Base-by-base conservation (phyloP, 2,113 vertebrate genomes). In the Nycticorax nycticorax region DNA sequence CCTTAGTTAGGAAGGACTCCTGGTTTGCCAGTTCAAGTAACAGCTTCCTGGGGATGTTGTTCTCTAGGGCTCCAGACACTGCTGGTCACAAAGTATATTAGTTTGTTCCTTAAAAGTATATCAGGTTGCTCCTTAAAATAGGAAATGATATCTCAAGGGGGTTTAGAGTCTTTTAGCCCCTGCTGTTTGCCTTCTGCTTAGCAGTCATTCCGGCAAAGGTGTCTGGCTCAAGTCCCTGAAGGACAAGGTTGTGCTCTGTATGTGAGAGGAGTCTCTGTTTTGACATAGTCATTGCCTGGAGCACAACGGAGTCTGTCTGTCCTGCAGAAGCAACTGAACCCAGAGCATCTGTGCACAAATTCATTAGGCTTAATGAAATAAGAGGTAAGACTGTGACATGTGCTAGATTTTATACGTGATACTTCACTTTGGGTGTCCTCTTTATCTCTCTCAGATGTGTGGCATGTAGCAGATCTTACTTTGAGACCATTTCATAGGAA, bases 341-440 rank as follows among this genome's bases (percentile, higher is more conserved):
- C 68, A 53, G 33, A 68, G 52, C 48, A 35, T 78, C 85, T 77
- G 4, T 72, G 48, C 69, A 41, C 4, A 0, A 77, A 41, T 69
- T 92, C 56, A 12, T 92, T 72, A 52, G 56, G 47, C 72, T 93
- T 86, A 78, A 69, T 85, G 52, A 89, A 88, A 62, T 32, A 55
- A 75, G 59, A 84, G 35, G 30, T 1, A 0, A 71, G 47, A 74
- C 32, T 0, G 0, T 30, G 60, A 33, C 4, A 14, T 47, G 4
- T 71, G 23, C 62, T 82, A 14, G 39, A 33, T 85, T 57, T 80
- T 73, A 23, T 35, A 80, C 9, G 4, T 21, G 43, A 17, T 73
- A 12, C 50, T 73, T 92, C 52, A 12, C 39, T 86, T 72, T 17
- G 41, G 10, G 8, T 43, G 12, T 81, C 37, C 17, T 92, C 10